Evolutionary conservation across 1,140 invertebrate species (phyloP), one percentile per base, ranked within the genome.

Genomic region (Carposina sasakii): DNA sequence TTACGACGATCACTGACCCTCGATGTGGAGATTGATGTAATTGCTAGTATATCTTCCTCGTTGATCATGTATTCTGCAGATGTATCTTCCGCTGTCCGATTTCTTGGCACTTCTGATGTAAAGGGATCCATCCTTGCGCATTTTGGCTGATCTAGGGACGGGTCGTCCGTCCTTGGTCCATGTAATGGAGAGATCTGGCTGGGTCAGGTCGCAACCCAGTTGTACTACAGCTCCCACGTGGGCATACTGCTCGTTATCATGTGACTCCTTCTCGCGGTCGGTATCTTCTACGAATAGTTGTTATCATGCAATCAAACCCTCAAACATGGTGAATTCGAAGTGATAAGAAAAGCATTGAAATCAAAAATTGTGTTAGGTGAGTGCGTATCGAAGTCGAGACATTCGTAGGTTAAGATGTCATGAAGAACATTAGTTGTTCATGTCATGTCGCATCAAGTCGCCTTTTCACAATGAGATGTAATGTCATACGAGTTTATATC

Each of bases 71-170:
- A 89, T 85, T 54, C 89, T 81, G 73, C 92, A 94, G 45, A 90
- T 88, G 65, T 94, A 95, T 55, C 86, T 85, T 42, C 92, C 93
- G 52, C 86, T 86, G 66, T 94, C 91, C 30, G 89, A 85, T 15
- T 79, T 74, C 53, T 84, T 85, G 1, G 92, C 81, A 39, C 87
- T 62, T 52, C 60, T 60, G 33, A 90, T 85, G 52, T 57, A 75
- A 57, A 87, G 66, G 3, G 74, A 73, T 12, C 77, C 76, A 37
- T 78, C 71, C 20, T 22, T 47, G 33, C 66, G 65, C 21, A 70
- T 65, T 9, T 47, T 61, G 1, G 85, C 64, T 36, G 78, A 82
- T 2, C 56, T 23, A 1, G 89, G 88, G 2, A 90, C 54, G 1
- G 59, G 12, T 19, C 66, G 60, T 5, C 82, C 76, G 13, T 90